Evolutionary conservation across 1,140 invertebrate genomes (phyloP), one percentile per base, ranked within the genome.

Genomic region (Pogonomyrmex californicus): DNA sequence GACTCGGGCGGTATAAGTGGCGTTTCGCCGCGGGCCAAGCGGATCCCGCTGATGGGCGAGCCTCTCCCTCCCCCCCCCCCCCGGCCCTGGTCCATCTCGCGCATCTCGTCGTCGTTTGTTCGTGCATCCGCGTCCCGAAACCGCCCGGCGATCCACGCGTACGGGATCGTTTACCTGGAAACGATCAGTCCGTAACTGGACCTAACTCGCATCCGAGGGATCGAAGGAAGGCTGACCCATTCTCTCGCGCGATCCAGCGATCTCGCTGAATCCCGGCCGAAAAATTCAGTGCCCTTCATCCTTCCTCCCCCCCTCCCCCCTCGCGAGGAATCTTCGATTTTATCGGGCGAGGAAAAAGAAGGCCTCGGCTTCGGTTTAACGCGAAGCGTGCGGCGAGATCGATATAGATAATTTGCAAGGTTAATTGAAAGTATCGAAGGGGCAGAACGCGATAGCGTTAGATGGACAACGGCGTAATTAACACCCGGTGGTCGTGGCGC

Each of bases 101-200:
- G 23, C 49, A 49, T 60, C 79, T 38, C 68, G 47, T 5, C 78
- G 49, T 58, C 79, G 51, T 60, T 73, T 47, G 54, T 47, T 17
- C 56, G 14, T 44, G 58, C n/a, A 66, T 79, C 60, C 77, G 62
- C 49, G 60, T 10, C 30, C 41, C 51, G 30, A 60, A 73, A 68
- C 14, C 23, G 68, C 54, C 54, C 66, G 12, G 54, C 54, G 41
- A 36, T 33, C 30, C 30, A 17, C 17, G 38, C 41, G 68, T 75
- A 65, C 65, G 79, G 68, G 54, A 75, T 83, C 68, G 68, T n/a
- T 83, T 83, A 83, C 79, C 36, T 62, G 79, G 79, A 83, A 83
- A 75, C 68, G 51, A 83, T 83, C 68, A 83, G 68, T 30, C 56
- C 68, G 66, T 82, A 82, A 73, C 79, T 73, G 79, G 79, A 83